These are phyloP conservation scores for Megalops cyprinoides DNA, from an alignment of 2,797 vertebrate genomes.

Conservation along the genomic window DNA sequence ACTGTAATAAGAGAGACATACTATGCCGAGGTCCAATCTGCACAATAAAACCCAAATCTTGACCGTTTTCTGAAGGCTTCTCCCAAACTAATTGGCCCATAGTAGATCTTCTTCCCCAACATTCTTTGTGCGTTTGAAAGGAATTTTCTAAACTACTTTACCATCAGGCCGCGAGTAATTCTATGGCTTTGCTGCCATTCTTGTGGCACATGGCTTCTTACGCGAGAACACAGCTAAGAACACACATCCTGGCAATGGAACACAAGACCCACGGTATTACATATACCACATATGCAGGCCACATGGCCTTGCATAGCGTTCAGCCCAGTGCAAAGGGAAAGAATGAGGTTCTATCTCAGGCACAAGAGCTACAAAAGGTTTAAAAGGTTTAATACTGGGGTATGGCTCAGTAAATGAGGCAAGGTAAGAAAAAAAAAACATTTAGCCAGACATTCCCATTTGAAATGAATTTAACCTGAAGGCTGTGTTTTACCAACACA, in stretches of 20 bases:
- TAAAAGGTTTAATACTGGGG: background rate
- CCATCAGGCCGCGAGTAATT: background rate
- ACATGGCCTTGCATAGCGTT: background rate
- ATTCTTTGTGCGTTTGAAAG: background rate
- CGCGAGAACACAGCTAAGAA: background rate
- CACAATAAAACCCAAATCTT: background rate
- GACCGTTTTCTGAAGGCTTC: background rate
- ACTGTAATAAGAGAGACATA: background rate
- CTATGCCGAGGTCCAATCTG: too few relatives aligned
- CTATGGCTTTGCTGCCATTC: background rate
- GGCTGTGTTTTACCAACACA: background rate
- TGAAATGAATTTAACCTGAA: background rate
- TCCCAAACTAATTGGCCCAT: background rate
- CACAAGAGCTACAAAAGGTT: background rate
- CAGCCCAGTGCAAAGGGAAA: background rate
- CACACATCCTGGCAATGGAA: conserved; percentile 13
- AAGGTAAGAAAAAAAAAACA: background rate
- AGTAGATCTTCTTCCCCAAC: background rate
- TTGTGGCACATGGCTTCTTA: background rate
- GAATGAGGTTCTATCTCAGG: background rate
- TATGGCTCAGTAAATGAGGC: background rate
- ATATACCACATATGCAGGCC: background rate
- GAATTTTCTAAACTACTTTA: background rate
- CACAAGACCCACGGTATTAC: background rate
- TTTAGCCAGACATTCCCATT: background rate